These are phyloP conservation scores for Erebia ligea DNA, from an alignment of 2,888 invertebrate species.

Conservation along the genomic window DNA sequence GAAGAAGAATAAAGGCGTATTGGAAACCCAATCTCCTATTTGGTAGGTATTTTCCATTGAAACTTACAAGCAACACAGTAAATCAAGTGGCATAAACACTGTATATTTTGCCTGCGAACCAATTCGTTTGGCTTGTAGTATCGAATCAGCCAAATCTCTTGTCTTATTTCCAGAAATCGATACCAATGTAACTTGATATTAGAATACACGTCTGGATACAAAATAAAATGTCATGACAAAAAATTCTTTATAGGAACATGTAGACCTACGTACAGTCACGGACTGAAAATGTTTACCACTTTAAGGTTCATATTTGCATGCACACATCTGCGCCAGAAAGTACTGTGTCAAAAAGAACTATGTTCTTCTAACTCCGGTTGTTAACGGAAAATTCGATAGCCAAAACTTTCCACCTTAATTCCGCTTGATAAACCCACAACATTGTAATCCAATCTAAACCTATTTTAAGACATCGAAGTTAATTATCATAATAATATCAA, in stretches of 20 bases:
- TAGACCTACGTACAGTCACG: too few relatives aligned
- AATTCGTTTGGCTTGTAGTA: not conserved
- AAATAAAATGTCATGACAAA: too few relatives aligned
- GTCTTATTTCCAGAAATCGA: conserved; percentile 4
- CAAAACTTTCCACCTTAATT: not conserved
- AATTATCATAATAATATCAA: not conserved
- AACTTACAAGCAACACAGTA: conserved; percentile 1
- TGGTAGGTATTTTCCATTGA: not conserved
- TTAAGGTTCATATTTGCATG: too few relatives aligned
- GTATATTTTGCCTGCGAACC: conserved; percentile 13
- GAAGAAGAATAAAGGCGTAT: too few relatives aligned
- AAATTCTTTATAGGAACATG: too few relatives aligned
- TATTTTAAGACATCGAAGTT: not conserved
- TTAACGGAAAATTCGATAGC: not conserved
- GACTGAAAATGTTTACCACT: too few relatives aligned
- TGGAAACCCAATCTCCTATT: not conserved
- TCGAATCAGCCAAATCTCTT: conserved; percentile 5
- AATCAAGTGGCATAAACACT: conserved; percentile 2
- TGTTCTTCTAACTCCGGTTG: not conserved
- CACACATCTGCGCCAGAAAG: too few relatives aligned
- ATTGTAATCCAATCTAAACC: not conserved
- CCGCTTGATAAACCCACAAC: not conserved
- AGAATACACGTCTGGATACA: too few relatives aligned
- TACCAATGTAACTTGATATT: not conserved
- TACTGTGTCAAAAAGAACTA: not conserved